Base-by-base conservation (phyloP, 2,888 invertebrate genomes). In the Phalera bucephala region DNA sequence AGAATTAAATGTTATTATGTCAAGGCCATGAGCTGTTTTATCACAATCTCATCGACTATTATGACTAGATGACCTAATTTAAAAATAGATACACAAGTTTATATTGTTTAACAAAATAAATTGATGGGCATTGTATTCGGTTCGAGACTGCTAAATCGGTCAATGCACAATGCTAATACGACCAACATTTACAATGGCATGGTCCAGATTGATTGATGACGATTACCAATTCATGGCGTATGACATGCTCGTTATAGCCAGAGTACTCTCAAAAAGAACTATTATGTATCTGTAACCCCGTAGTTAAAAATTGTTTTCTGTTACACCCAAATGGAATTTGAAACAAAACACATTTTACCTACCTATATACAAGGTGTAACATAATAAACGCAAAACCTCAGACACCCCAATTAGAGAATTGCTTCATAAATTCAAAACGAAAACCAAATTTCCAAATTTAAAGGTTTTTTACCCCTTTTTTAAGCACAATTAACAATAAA, bases 1-100 rank as follows among this genome's bases (percentile, higher is more conserved):
- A 64, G 73, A 73, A 79, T 77, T 73, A 82, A 86, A 86, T 85
- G 80, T 82, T 87, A 83, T 81, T 72, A 70, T 85, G 88, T 77
- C 88, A 88, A 86, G 88, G 87, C 55, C 5, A 17, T 74, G 52
- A 50, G 42, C 67, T 64, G 59, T 72, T 71, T 72, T 65, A 72
- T 75, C 67, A 69, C 57, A 57, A 66, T 58, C 60, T 53, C 62
- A 40, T 61, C 67, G 64, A 64, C 63, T 56, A 11, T 19, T 66
- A 72, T 60, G 59, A 70, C 65, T 67, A 58, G 66, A 48, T 65
- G 76, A 67, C 76, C 76, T 58, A 75, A 71, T 73, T 77, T 68
- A 53, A 55, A 68, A 68, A 64, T 51, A 57, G 47, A 53, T 35
- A 27, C 28, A 33, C 32, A 27, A 33, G 39, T 42, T 35, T 28